phyloP scores from a whole-genome alignment of 2,113 vertebrate genomes.

The Ploceus nigricollis region DNA sequence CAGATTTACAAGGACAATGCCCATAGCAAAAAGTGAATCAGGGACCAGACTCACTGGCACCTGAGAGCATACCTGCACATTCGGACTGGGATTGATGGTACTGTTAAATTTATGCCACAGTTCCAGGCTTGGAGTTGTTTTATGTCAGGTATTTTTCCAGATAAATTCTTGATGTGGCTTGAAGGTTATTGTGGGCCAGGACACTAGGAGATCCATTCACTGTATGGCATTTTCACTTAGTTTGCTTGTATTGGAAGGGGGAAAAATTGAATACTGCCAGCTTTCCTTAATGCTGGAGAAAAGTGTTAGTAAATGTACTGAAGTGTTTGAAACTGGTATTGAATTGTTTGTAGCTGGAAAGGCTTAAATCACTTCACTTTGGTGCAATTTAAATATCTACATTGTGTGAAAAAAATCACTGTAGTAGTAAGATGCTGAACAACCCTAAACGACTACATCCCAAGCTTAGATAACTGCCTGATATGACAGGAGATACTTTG shows the following conservation, averaged over 20 bases:
- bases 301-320: background rate
- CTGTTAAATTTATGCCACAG: background rate
- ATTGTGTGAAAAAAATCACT: background rate
- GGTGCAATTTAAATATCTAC: background rate
- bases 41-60: background rate
- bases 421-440: background rate
- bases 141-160: background rate
- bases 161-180: background rate
- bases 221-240: background rate
- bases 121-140: background rate
- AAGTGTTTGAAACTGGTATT: background rate
- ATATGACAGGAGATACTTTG: background rate
- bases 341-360: background rate
- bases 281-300: background rate
- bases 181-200: background rate
- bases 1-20: background rate
- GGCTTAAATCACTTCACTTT: background rate
- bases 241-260: background rate
- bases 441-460: background rate
- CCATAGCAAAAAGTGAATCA: background rate
- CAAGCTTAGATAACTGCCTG: background rate
- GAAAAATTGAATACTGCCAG: background rate
- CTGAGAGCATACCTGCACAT: background rate
- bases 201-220: background rate
- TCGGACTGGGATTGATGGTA: background rate